Percentiles rank a stretch among this genome's conserved stretches.
Conservation (phyloP, 64 coral and sea anemone genomes). For the Pocillopora damicornis region DNA sequence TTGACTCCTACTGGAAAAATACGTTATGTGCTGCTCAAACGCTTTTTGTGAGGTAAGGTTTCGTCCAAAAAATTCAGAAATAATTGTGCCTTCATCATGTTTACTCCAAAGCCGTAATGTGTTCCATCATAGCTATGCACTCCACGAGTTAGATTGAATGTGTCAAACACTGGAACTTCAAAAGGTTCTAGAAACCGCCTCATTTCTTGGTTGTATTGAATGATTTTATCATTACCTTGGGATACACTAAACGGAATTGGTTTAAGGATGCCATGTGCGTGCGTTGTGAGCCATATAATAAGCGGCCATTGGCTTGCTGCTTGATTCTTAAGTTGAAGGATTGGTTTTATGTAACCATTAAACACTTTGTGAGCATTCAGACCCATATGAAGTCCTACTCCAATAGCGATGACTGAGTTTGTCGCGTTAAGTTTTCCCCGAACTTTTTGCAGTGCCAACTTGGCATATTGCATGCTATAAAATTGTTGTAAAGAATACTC, state of each 20-base stretch:
- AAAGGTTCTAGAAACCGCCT: conserved; percentile 22
- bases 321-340: conserved; percentile 29
- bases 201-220: conserved; percentile 51
- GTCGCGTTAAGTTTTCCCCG: conserved; percentile 24
- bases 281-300: conserved; percentile 62
- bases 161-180: conserved; percentile 57
- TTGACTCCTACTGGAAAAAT: neutral
- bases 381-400: conserved; percentile 51
- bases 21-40: neutral
- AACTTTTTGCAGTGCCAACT: conserved; percentile 27
- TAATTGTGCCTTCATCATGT: conserved; percentile 70
- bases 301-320: conserved; percentile 42
- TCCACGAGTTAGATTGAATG: conserved; percentile 58
- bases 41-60: neutral
- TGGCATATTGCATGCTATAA: conserved; percentile 4
- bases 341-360: conserved; percentile 45
- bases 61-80: conserved; percentile 61
- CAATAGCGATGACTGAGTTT: conserved; percentile 57
- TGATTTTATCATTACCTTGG: conserved; percentile 47
- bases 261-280: conserved; percentile 69
- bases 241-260: conserved; percentile 31
- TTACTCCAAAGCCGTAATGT: conserved; percentile 66
- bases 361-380: conserved; percentile 22
- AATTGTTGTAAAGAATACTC: conserved; percentile 53
- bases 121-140: conserved; percentile 78